Percentiles rank a stretch among this genome's conserved stretches.
phyloP scores from a whole-genome alignment of 2,888 invertebrate genomes.

The Cataglyphis livida region DNA sequence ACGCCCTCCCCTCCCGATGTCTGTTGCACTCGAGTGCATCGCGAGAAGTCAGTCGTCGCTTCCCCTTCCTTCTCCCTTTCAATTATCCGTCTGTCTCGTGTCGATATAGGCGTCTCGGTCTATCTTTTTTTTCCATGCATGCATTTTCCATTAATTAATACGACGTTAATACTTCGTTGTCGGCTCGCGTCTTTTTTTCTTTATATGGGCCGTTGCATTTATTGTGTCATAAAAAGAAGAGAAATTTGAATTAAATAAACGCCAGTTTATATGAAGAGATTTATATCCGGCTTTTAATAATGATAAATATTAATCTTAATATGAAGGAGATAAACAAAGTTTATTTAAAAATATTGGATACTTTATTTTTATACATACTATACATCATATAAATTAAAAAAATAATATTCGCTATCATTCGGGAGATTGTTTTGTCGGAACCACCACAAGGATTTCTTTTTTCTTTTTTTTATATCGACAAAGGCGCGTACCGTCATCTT shows the following conservation, averaged over 20 bases:
- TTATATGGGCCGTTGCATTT: background rate
- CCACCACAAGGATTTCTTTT: slow-evolving; percentile 39
- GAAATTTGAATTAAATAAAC: background rate
- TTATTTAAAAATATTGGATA: background rate
- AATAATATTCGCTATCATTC: background rate
- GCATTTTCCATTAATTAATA: slow-evolving; percentile 19
- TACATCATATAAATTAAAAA: slow-evolving; percentile 4
- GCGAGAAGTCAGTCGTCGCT: slow-evolving; percentile 33
- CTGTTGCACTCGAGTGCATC: slow-evolving; percentile 62
- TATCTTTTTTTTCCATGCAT: background rate
- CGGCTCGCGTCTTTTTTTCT: background rate
- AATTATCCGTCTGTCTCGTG: slow-evolving; percentile 44
- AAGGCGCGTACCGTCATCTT: slow-evolving; percentile 35
- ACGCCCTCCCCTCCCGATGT: slow-evolving; percentile 65
- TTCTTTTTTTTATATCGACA: slow-evolving; percentile 36
- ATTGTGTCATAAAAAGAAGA: background rate
- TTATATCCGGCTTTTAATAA: background rate
- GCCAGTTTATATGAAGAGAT: background rate
- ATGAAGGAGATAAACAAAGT: background rate
- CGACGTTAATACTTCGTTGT: background rate
- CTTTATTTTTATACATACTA: background rate
- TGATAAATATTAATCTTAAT: background rate
- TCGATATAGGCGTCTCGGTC: slow-evolving; percentile 14
- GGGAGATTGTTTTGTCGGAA: background rate
- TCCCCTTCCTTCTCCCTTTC: slow-evolving; percentile 18